A percentile compares a stretch with the other conserved stretches of the same genome.
Evolutionary conservation across 2,113 vertebrate species (phyloP).

Genomic region (Cyrtonyx montezumae): DNA sequence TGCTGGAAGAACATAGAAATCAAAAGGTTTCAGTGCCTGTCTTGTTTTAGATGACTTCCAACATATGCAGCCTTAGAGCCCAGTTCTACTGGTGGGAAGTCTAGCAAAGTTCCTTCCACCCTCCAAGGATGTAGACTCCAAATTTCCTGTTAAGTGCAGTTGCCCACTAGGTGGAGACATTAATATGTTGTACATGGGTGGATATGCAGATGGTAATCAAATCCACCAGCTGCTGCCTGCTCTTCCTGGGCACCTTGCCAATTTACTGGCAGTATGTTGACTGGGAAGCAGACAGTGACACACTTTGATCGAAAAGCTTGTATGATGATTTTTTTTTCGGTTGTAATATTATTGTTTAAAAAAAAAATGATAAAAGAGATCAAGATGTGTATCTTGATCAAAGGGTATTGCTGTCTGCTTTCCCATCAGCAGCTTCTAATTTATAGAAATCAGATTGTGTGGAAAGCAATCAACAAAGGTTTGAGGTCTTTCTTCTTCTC

Average conservation of each 20-base stretch:
- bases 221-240: conserved; percentile 65
- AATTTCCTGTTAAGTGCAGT: conserved; percentile 15
- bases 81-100: not conserved
- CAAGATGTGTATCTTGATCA: conserved; percentile 69
- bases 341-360: conserved; percentile 60
- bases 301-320: conserved; percentile 73
- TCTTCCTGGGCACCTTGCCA: conserved; percentile 54
- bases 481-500: conserved; percentile 59
- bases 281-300: conserved; percentile 72
- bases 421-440: conserved; percentile 65
- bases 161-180: conserved; percentile 74
- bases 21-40: not conserved
- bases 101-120: not conserved
- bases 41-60: not conserved
- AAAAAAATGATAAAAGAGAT: conserved; percentile 64
- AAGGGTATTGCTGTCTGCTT: conserved; percentile 64
- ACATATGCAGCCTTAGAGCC: not conserved
- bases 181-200: conserved; percentile 37
- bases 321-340: conserved; percentile 67
- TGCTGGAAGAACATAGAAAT: not conserved
- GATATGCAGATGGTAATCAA: conserved; percentile 70
- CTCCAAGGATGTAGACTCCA: not conserved
- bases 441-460: conserved; percentile 66
- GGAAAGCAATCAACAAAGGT: conserved; percentile 61
- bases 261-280: conserved; percentile 64